Base-by-base conservation (phyloP, 2,888 invertebrate genomes). In the Xestia c-nigrum region DNA sequence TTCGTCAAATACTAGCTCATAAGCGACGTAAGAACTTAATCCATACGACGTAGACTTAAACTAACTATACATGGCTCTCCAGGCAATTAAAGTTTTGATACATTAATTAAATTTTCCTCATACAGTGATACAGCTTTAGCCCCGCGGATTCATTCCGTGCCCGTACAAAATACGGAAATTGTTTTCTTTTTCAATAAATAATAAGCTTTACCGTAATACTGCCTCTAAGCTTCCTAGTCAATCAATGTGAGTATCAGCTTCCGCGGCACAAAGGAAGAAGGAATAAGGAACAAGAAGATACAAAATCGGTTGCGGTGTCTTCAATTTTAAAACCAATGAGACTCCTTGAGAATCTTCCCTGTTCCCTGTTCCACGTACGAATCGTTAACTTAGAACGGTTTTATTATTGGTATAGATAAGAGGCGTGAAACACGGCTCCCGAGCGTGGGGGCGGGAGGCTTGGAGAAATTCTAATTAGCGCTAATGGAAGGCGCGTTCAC, bases 401-500 rank as follows among this genome's bases (percentile, higher is more conserved):
- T 75, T 83, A 79, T 81, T 79, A 79, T 81, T 68, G 72, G 85
- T 81, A 84, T 21, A 72, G 77, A 81, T 78, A 86, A 82, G 74
- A 85, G 71, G 72, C 78, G 77, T 75, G 67, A 82, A 76, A 68
- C 47, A 76, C 64, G 66, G 74, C 74, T 66, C 72, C 74, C 68
- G 50, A 74, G 81, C 74, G 86, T 86, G 85, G 78, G 77, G 85
- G 47, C 67, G 83, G 87, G 88, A 75, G 85, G 92, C 90, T 88
- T 87, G 87, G 91, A 90, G 93, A 93, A 95, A 95, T 95, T 95
- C 91, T 95, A 95, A 95, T 96, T 95, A 95, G 93, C 92, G 91
- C 90, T 95, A 95, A 96, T 95, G 95, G 94, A 93, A 92, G 89
- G 91, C 88, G 90, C 92, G 91, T 91, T 93, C 93, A 92, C 92